Evolutionary conservation across 2,113 vertebrate genomes (phyloP), one percentile per base, ranked within the genome.

Genomic region (Sylvia atricapilla): DNA sequence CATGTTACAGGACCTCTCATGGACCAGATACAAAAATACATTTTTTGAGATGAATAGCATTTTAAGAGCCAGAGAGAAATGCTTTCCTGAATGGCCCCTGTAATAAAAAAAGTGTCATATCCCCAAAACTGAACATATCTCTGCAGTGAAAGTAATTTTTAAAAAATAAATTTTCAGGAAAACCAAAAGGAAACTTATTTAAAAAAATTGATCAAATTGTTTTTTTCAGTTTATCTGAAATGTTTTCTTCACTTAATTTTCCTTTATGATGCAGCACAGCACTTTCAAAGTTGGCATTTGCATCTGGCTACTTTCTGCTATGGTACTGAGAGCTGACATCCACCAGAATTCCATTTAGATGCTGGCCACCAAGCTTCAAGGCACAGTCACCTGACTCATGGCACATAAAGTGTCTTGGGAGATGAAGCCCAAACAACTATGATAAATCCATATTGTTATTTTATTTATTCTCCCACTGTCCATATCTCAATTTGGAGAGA

Each of bases 121-220:
- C 8, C 20, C 25, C 18, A 41, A 63, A 91, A 33, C 4, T 11
- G 28, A 84, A n/a, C 7, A 50, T 55, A 78, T 67, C 47, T 81
- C 35, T 78, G 19, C 15, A 49, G 4, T 27, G 10, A 62, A 81
- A 81, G 7, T 22, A 0, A 44, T 44, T 73, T 81, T 63, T n/a
- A 1, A 4, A 37, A 67, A n/a, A 24, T 3, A 33, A 16, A 11
- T 43, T 47, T 72, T 58, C 20, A 66, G 50, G 22, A 70, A 89
- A 80, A 53, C 3, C 8, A 13, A 55, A 69, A 53, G 4, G 2
- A 82, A 82, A 19, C 4, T 16, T 30, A 4, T 14, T 21, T 11
- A 10, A 2, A 27, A 31, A 41, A 30, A 30, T 7, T 5, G n/a
- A 10, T 18, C 37, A 22, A 3, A 16, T 35, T 5, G n/a, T 2